These are phyloP conservation scores for Plebejus melissa DNA, from an alignment of 2,888 invertebrate genomes.

Conservation along the genomic window DNA sequence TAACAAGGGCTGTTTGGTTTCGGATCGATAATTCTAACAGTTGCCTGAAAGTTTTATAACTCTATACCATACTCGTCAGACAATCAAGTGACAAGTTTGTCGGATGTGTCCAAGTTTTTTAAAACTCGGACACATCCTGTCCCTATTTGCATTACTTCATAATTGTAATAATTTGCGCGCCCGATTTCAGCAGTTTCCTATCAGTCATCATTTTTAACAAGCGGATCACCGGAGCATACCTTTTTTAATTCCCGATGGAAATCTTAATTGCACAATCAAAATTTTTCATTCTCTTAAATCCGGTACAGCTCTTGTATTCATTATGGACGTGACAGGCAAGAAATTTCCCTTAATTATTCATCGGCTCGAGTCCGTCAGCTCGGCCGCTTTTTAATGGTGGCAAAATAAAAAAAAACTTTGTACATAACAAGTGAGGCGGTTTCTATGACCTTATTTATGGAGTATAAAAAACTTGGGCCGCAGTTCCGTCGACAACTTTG, in stretches of 20 bases:
- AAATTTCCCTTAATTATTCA: constrained; percentile 76
- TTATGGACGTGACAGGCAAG: constrained; percentile 73
- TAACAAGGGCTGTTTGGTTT: neutral
- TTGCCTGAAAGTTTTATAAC: too few species aligned
- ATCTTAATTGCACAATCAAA: constrained; percentile 26
- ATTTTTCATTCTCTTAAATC: constrained; percentile 45
- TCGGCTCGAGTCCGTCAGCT: constrained; percentile 66
- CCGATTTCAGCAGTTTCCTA: neutral
- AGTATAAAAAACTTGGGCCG: constrained; percentile 48
- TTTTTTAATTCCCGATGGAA: constrained; percentile 13
- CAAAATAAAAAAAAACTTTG: constrained; percentile 70
- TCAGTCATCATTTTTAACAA: constrained; percentile 7
- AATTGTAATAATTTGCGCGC: neutral
- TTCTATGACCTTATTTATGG: constrained; percentile 69
- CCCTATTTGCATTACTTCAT: neutral
- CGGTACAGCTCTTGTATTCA: constrained; percentile 65
- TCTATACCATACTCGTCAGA: neutral
- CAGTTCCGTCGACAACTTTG: constrained; percentile 51
- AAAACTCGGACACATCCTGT: neutral
- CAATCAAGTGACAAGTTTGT: neutral
- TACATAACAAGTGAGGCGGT: constrained; percentile 72
- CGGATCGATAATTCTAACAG: neutral
- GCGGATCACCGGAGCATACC: constrained; percentile 1
- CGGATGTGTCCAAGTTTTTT: neutral
- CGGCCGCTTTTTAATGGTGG: constrained; percentile 62